Percentiles rank a stretch among this genome's conserved stretches.
These are phyloP conservation scores for Pangasius mekongensis DNA, from an alignment of 2,797 vertebrate species.

Conservation along the genomic window DNA sequence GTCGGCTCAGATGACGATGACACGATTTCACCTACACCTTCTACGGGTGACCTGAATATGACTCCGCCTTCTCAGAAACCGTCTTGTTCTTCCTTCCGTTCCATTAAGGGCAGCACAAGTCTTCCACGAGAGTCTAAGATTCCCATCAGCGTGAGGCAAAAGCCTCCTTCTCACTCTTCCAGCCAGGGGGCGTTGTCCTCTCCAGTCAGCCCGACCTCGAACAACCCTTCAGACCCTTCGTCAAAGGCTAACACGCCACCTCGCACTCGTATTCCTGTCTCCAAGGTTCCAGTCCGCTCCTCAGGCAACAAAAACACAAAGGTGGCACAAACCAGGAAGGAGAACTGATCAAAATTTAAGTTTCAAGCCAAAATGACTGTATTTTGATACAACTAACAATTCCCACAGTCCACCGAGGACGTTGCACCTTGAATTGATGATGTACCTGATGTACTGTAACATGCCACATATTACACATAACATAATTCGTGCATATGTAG, in stretches of 20 bases:
- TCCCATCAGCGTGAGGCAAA: constrained; percentile 89
- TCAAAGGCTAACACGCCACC: constrained; percentile 82
- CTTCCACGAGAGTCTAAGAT: constrained; percentile 93
- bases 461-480: constrained; percentile 35
- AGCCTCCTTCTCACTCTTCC: constrained; percentile 80
- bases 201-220: constrained; percentile 72
- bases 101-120: constrained; percentile 87
- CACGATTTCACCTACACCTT: constrained; percentile 73
- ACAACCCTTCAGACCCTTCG: constrained; percentile 69
- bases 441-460: constrained; percentile 39
- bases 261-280: constrained; percentile 95
- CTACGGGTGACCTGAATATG: constrained; percentile 79
- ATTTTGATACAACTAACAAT: constrained; percentile 21
- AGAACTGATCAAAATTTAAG: constrained; percentile 54
- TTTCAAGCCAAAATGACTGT: constrained; percentile 56
- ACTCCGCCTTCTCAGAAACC: constrained; percentile 76
- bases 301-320: constrained; percentile 84
- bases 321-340: constrained; percentile 85
- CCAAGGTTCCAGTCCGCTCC: constrained; percentile 92
- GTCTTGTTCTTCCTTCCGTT: constrained; percentile 79
- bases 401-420: constrained; percentile 23
- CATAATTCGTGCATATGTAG: constrained; percentile 43
- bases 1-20: constrained; percentile 62
- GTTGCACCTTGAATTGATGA: constrained; percentile 33
- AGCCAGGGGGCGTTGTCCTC: constrained; percentile 83